Conservation (phyloP, 2,113 vertebrate genomes). For the Crotalus helleri region DNA sequence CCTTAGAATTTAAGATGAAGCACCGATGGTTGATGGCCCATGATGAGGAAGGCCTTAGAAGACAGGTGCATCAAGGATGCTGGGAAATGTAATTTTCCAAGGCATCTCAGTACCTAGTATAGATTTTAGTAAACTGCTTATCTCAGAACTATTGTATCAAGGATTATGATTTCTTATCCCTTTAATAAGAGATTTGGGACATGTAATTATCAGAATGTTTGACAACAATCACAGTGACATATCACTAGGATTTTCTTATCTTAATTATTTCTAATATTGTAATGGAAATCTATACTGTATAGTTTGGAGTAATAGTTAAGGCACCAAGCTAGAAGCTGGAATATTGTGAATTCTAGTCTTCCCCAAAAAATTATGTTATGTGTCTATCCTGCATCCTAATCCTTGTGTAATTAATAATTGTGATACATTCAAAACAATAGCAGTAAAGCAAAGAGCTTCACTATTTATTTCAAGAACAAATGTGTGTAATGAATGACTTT, state of each 20-base stretch:
- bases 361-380: neutral
- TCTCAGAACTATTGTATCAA: neutral
- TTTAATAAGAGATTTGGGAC: neutral
- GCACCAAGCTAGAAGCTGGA: neutral
- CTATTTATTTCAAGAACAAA: neutral
- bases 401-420: neutral
- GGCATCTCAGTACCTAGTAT: neutral
- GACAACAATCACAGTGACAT: neutral
- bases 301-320: neutral
- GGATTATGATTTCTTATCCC: neutral
- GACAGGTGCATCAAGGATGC: neutral
- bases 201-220: neutral
- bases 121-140: neutral
- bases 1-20: neutral
- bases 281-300: neutral
- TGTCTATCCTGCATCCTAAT: neutral
- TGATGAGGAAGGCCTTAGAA: neutral
- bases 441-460: neutral
- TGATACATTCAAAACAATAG: neutral
- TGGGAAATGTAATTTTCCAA: neutral
- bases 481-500: neutral
- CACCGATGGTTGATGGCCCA: neutral
- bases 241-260: neutral
- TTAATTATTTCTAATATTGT: neutral
- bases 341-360: neutral